phyloP scores from a whole-genome alignment of 1,140 invertebrate genomes.

The Gonatopus flavifemur region DNA sequence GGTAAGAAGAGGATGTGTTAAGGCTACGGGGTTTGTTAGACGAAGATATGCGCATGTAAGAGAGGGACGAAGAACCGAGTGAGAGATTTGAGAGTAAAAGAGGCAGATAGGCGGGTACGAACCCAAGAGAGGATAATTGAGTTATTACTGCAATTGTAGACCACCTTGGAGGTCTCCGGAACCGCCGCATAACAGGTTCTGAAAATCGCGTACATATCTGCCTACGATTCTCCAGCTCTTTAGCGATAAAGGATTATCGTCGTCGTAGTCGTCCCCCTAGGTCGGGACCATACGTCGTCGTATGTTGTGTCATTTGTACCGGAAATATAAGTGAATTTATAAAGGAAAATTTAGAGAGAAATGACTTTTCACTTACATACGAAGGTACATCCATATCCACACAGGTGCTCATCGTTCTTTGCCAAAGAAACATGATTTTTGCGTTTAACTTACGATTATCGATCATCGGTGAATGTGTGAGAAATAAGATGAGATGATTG shows the following conservation, averaged over 20 bases:
- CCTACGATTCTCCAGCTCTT: conserved; percentile 53
- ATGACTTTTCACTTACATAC: no score
- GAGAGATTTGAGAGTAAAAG: conserved; percentile 60
- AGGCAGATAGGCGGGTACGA: conserved; percentile 57
- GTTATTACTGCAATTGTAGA: conserved; percentile 63
- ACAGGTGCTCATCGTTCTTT: no score
- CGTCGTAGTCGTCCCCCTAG: no score
- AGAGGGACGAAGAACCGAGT: conserved; percentile 37
- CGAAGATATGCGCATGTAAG: conserved; percentile 2
- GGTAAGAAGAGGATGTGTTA: conserved; percentile 26
- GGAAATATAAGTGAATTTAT: no score
- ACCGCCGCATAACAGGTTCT: conserved; percentile 57
- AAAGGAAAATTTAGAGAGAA: no score
- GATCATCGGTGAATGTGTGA: no score
- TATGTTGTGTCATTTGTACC: no score
- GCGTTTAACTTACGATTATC: no score
- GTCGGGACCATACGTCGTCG: no score
- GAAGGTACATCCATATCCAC: no score
- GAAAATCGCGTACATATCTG: conserved; percentile 54
- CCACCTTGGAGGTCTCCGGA: conserved; percentile 58
- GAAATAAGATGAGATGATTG: no score
- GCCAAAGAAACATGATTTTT: no score
- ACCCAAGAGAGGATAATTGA: conserved; percentile 59
- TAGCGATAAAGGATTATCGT: conserved; percentile 57
- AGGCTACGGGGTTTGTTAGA: not conserved